These are phyloP conservation scores for Phrixothrix hirtus DNA, from an alignment of 2,888 invertebrate species.

Conservation along the genomic window DNA sequence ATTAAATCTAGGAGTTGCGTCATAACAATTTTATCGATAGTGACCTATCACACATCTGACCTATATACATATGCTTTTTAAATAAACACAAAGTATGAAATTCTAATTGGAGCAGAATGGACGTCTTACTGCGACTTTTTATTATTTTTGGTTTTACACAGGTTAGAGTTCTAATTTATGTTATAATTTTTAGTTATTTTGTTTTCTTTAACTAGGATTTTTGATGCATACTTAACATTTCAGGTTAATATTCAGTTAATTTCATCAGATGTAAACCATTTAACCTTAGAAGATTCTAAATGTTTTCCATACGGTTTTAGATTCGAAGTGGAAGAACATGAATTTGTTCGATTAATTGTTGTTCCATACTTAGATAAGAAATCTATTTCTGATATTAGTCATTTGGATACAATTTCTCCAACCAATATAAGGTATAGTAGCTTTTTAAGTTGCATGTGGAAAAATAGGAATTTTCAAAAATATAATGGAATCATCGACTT, in stretches of 20 bases:
- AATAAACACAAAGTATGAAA: background rate
- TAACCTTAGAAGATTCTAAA: conserved; percentile 14
- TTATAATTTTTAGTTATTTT: background rate
- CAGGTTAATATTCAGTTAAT: background rate
- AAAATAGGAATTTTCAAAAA: conserved; percentile 10
- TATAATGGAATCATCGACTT: conserved; percentile 15
- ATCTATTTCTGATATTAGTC: conserved; percentile 11
- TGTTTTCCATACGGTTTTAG: conserved; percentile 19
- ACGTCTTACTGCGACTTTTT: background rate
- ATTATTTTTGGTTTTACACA: background rate
- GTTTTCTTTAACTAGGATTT: background rate
- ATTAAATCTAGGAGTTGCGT: too few species aligned
- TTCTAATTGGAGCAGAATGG: background rate
- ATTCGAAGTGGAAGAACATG: conserved; percentile 12
- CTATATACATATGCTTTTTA: too few species aligned
- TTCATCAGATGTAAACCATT: conserved; percentile 13
- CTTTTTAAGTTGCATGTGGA: conserved; percentile 24
- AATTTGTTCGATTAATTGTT: conserved; percentile 16
- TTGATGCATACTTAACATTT: conserved; percentile 5
- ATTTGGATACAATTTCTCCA: conserved; percentile 4
- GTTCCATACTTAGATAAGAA: conserved; percentile 15
- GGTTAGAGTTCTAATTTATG: background rate
- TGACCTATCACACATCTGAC: too few species aligned
- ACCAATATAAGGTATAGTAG: conserved; percentile 12
- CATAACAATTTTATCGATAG: too few species aligned